These are phyloP conservation scores for Gambusia affinis DNA, from an alignment of 2,113 vertebrate species.

Conservation along the genomic window DNA sequence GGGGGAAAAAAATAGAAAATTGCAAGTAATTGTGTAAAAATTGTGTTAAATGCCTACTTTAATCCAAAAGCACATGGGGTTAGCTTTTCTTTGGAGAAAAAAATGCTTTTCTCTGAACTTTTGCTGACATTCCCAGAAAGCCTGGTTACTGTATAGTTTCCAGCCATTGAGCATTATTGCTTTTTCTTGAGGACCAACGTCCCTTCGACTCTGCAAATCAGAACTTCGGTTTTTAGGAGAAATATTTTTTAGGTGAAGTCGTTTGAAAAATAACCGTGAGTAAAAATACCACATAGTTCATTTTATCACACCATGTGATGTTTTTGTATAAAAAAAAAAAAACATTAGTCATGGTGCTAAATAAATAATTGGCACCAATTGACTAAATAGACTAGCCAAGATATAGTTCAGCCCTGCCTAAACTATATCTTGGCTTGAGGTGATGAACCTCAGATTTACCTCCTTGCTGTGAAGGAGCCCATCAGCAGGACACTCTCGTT, in stretches of 20 bases:
- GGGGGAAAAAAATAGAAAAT: neutral
- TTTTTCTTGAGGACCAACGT: neutral
- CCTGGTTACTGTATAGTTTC: neutral
- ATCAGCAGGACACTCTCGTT: slow-evolving; percentile 2
- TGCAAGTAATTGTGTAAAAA: neutral
- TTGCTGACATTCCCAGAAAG: neutral
- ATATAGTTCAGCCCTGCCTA: too few species aligned
- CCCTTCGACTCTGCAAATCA: neutral
- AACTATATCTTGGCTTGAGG: neutral
- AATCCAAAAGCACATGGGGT: neutral
- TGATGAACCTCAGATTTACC: slow-evolving; percentile 2
- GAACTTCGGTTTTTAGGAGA: neutral
- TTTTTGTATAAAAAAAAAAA: too few species aligned
- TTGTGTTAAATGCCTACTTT: neutral
- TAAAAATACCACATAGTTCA: too few species aligned
- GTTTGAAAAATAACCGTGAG: too few species aligned
- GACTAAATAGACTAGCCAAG: too few species aligned
- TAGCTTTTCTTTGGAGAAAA: neutral
- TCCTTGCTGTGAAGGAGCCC: neutral
- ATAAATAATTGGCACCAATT: too few species aligned
- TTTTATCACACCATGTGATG: too few species aligned
- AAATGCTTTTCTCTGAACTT: neutral
- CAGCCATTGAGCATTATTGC: neutral
- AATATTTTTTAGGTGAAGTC: too few species aligned
- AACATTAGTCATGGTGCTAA: too few species aligned